Evolutionary conservation across 2,888 invertebrate genomes (phyloP).

Genomic region (Drosophila atripex): DNA sequence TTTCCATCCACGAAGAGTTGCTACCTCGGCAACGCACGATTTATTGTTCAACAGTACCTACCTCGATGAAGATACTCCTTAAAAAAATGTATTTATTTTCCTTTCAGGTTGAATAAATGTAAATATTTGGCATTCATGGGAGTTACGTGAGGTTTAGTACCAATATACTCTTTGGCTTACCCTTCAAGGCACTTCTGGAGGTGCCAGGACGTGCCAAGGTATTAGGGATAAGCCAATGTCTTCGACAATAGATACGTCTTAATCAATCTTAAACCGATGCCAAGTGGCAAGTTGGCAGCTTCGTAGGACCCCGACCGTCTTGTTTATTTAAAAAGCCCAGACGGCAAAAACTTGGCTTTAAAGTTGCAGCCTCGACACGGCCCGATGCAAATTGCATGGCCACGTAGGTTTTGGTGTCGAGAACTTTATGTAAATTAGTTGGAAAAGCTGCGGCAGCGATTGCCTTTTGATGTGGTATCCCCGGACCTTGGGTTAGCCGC

Average conservation of each 20-base stretch:
- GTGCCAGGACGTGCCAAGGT: conserved; percentile 56
- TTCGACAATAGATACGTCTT: conserved; percentile 76
- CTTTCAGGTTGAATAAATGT: background rate
- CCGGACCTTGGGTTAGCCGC: background rate
- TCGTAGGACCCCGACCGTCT: conserved; percentile 6
- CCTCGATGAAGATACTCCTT: background rate
- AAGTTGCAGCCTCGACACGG: conserved; percentile 28
- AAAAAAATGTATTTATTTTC: conserved; percentile 5
- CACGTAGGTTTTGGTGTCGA: conserved; percentile 48
- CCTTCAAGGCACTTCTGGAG: conserved; percentile 20
- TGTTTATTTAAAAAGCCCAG: conserved; percentile 51
- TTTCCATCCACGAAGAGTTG: conserved; percentile 14
- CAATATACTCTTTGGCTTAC: conserved; percentile 9
- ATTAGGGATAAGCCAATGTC: conserved; percentile 53
- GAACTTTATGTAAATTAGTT: conserved; percentile 71
- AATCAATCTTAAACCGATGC: conserved; percentile 68
- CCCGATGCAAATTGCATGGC: conserved; percentile 59
- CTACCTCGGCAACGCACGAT: conserved; percentile 1
- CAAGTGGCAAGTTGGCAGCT: conserved; percentile 22
- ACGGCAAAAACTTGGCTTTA: conserved; percentile 19
- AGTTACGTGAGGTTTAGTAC: background rate
- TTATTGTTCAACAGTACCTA: background rate
- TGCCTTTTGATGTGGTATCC: conserved; percentile 73
- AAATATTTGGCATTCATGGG: background rate
- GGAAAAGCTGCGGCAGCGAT: conserved; percentile 58